Percentiles rank a stretch among this genome's conserved stretches.
These are phyloP conservation scores for Anthopleura sola DNA, from an alignment of 64 coral and sea anemone genomes.

Conservation along the genomic window DNA sequence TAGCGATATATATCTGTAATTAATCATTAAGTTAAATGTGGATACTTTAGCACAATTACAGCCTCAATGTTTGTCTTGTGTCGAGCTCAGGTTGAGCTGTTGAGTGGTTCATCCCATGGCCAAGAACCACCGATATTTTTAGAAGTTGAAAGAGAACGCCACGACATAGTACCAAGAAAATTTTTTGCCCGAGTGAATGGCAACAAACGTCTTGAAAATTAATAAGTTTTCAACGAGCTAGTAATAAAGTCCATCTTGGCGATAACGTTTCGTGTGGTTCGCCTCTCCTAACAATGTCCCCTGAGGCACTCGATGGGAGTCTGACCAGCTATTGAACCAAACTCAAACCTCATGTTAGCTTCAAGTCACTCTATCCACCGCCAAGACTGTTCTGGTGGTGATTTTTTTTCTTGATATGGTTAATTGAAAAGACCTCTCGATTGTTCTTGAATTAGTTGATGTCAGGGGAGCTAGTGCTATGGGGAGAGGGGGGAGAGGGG, in stretches of 20 bases:
- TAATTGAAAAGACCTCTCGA: not conserved
- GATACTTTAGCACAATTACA: too few relatives aligned
- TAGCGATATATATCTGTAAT: too few relatives aligned
- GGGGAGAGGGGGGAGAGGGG: not conserved
- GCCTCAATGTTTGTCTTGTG: too few relatives aligned
- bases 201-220: not conserved
- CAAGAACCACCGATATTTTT: too few relatives aligned
- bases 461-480: not conserved
- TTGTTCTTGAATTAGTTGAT: not conserved
- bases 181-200: too few relatives aligned
- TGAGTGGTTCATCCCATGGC: too few relatives aligned
- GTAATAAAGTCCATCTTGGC: not conserved
- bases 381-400: not conserved
- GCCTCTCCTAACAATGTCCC: not conserved
- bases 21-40: too few relatives aligned
- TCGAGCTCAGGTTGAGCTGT: too few relatives aligned
- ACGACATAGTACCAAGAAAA: not conserved
- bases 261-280: not conserved
- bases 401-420: not conserved
- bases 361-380: not conserved
- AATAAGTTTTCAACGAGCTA: slow-evolving; percentile 11
- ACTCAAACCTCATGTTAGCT: not conserved
- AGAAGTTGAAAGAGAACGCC: not conserved
- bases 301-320: not conserved
- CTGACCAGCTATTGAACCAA: not conserved